These are phyloP conservation scores for Alethe castanea DNA, from an alignment of 2,113 vertebrate genomes.

Conservation along the genomic window DNA sequence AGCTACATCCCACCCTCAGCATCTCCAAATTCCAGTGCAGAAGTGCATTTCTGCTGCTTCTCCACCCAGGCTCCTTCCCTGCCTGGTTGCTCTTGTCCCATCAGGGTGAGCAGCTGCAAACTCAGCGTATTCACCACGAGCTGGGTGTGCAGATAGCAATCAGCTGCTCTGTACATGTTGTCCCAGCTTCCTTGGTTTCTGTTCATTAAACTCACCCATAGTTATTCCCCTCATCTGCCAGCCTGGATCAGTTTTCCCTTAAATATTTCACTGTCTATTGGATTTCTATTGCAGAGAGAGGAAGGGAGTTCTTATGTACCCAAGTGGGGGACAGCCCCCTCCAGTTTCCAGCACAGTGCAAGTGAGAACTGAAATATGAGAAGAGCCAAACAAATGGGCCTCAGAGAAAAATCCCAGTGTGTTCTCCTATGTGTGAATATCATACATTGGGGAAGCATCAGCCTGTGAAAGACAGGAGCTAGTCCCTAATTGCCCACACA, in stretches of 20 bases:
- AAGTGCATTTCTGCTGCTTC: neutral
- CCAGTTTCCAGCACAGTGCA: neutral
- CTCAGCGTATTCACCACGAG: neutral
- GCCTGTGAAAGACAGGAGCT: neutral
- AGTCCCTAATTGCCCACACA: neutral
- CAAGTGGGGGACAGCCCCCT: neutral
- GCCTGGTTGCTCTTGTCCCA: neutral
- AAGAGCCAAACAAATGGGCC: neutral
- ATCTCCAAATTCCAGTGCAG: neutral
- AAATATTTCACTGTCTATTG: conserved; percentile 5
- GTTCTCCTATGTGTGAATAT: neutral
- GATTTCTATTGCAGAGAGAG: neutral
- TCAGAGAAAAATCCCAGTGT: neutral
- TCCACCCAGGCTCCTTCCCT: neutral
- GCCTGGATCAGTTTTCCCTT: conserved; percentile 23
- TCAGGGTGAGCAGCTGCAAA: neutral
- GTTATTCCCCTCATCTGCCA: neutral
- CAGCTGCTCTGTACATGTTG: neutral
- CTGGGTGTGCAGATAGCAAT: neutral
- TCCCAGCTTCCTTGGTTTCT: neutral
- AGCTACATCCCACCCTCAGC: neutral
- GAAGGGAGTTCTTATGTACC: neutral
- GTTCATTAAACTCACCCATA: neutral
- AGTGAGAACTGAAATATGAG: neutral
- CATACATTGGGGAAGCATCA: neutral